Evolutionary conservation across 2,113 vertebrate species (phyloP).

Genomic region (Cyprinodon brontotheroides): DNA sequence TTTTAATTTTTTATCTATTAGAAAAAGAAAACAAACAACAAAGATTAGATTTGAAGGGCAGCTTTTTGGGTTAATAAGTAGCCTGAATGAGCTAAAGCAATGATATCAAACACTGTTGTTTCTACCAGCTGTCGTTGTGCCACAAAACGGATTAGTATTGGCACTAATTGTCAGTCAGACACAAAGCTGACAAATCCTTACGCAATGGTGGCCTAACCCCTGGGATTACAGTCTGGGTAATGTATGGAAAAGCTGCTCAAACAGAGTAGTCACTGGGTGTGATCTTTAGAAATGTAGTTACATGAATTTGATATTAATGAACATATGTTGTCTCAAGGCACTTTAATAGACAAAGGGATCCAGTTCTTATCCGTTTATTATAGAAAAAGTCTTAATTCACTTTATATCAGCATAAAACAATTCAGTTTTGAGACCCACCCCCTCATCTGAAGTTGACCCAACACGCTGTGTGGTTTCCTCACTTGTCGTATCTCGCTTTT

Average conservation of each 20-base stretch:
- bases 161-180: slow-evolving; percentile 66
- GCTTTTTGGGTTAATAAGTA: not conserved
- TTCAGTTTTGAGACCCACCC: not conserved
- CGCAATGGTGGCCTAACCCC: slow-evolving; percentile 63
- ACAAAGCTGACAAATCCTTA: slow-evolving; percentile 71
- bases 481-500: slow-evolving; percentile 29
- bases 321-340: not conserved
- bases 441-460: slow-evolving; percentile 15
- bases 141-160: slow-evolving; percentile 67
- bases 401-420: not conserved
- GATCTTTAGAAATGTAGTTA: not conserved
- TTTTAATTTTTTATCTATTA: not conserved
- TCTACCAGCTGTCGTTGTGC: slow-evolving; percentile 48
- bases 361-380: not conserved
- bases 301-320: not conserved
- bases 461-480: slow-evolving; percentile 41
- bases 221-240: slow-evolving; percentile 65
- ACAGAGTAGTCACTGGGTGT: slow-evolving; percentile 24
- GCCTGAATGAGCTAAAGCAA: slow-evolving; percentile 5
- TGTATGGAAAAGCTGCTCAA: slow-evolving; percentile 67
- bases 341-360: not conserved
- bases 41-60: not conserved
- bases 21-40: not conserved
- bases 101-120: slow-evolving; percentile 35
- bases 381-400: not conserved